These are phyloP conservation scores for Aradophagus sp. DNA, from an alignment of 1,140 invertebrate species.

Conservation along the genomic window DNA sequence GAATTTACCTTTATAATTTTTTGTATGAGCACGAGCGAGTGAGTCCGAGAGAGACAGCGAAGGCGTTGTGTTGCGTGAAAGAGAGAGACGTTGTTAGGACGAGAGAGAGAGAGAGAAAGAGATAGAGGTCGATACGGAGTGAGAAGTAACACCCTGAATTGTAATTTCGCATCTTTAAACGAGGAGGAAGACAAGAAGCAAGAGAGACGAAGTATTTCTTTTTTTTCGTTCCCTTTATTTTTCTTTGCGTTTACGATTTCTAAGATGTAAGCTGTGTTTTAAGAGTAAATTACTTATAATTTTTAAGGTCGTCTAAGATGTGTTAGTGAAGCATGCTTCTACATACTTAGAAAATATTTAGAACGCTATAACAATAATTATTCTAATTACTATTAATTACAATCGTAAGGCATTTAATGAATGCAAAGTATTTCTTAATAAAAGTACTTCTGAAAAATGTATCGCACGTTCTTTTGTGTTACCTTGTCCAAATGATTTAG, in stretches of 20 bases:
- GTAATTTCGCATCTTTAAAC: slow-evolving; percentile 61
- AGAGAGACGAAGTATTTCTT: slow-evolving; percentile 67
- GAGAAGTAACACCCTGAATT: slow-evolving; percentile 38
- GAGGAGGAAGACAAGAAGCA: slow-evolving; percentile 38
- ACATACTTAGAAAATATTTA: slow-evolving; percentile 72
- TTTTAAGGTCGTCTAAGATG: slow-evolving; percentile 73
- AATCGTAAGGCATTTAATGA: slow-evolving; percentile 75
- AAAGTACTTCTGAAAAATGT: slow-evolving; percentile 73
- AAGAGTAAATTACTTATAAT: slow-evolving; percentile 71
- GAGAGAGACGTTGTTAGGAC: slow-evolving; percentile 6
- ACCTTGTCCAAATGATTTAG: neutral
- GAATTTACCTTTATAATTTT: too few relatives aligned
- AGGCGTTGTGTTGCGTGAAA: too few relatives aligned
- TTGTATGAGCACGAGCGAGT: neutral
- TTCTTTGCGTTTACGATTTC: slow-evolving; percentile 60
- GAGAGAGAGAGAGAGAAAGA: slow-evolving; percentile 25
- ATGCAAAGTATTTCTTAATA: slow-evolving; percentile 77
- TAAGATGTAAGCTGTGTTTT: slow-evolving; percentile 67
- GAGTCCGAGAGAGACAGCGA: slow-evolving; percentile 7
- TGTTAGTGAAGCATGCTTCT: slow-evolving; percentile 75
- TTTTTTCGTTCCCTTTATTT: too few relatives aligned
- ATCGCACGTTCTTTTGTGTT: slow-evolving; percentile 13
- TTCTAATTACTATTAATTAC: slow-evolving; percentile 73
- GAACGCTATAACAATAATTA: slow-evolving; percentile 76
- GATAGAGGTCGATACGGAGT: slow-evolving; percentile 40